These are phyloP conservation scores for Belgica antarctica DNA, from an alignment of 2,888 invertebrate species.

Conservation along the genomic window DNA sequence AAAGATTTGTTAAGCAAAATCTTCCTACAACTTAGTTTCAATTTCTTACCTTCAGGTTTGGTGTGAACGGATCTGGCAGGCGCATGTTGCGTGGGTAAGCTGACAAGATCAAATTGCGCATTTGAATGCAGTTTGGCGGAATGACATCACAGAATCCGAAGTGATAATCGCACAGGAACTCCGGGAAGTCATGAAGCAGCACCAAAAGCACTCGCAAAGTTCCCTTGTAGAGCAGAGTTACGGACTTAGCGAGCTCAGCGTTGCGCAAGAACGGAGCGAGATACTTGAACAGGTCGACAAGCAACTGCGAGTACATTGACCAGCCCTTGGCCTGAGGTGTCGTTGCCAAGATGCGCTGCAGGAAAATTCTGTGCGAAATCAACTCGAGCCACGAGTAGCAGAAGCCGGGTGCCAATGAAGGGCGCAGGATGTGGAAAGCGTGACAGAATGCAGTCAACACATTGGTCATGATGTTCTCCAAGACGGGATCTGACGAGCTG, in stretches of 20 bases:
- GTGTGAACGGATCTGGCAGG: constrained; percentile 97
- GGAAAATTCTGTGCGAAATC: constrained; percentile 93
- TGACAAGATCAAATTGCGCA: constrained; percentile 96
- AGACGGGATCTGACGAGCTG: constrained; percentile 86
- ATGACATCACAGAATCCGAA: constrained; percentile 99
- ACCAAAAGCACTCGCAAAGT: constrained; percentile 92
- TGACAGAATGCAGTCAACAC: constrained; percentile 94
- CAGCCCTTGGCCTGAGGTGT: constrained; percentile 94
- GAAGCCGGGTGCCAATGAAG: constrained; percentile 92
- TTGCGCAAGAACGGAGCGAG: constrained; percentile 95
- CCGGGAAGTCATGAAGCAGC: constrained; percentile 96
- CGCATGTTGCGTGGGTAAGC: constrained; percentile 98
- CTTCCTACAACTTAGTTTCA: constrained; percentile 6
- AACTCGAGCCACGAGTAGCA: constrained; percentile 98
- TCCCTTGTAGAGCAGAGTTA: constrained; percentile 92
- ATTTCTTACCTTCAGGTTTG: constrained; percentile 72
- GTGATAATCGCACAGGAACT: constrained; percentile 98
- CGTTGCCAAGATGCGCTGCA: constrained; percentile 86
- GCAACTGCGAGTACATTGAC: constrained; percentile 94
- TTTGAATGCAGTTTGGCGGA: constrained; percentile 98
- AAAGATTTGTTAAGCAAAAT: not conserved
- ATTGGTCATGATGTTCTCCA: constrained; percentile 87
- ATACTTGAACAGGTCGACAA: constrained; percentile 95
- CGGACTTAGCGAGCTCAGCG: constrained; percentile 92
- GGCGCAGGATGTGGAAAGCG: constrained; percentile 88